Evolutionary conservation across 2,797 vertebrate genomes (phyloP).

Genomic region (Platyrinchus mystaceus): DNA sequence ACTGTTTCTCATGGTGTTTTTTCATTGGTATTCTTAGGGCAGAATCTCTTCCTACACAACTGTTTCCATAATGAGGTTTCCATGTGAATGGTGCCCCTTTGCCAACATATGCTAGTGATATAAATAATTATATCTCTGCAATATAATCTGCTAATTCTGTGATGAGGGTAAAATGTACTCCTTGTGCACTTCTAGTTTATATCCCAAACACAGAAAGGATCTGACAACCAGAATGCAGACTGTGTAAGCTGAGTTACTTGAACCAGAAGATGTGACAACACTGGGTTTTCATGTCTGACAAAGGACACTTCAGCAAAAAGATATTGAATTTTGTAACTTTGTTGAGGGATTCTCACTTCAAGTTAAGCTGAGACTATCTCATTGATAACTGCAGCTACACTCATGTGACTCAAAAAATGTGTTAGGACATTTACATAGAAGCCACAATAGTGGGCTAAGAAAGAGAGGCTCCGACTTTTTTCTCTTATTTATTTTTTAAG

Average conservation of each 20-base stretch:
- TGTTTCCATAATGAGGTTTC: not conserved
- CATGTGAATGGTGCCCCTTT: not conserved
- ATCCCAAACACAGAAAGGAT: not conserved
- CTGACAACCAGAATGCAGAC: not conserved
- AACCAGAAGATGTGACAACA: not conserved
- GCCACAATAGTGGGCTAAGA: not conserved
- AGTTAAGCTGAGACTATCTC: not conserved
- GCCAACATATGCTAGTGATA: not conserved
- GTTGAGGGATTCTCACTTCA: not conserved
- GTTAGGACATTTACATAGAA: not conserved
- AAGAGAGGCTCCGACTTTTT: not conserved
- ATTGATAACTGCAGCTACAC: not conserved
- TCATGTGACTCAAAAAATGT: not conserved
- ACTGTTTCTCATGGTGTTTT: not conserved
- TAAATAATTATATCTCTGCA: not conserved
- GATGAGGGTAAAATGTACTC: not conserved
- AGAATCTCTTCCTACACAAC: not conserved
- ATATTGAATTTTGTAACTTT: not conserved
- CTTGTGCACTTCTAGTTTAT: not conserved
- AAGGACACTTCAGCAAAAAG: not conserved
- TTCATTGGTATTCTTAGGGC: not conserved
- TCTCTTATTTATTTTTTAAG: not conserved
- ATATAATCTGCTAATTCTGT: not conserved
- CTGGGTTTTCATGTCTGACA: not conserved
- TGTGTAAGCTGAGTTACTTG: not conserved